These are phyloP conservation scores for Ips nitidus DNA, from an alignment of 1,140 invertebrate species.

Conservation along the genomic window DNA sequence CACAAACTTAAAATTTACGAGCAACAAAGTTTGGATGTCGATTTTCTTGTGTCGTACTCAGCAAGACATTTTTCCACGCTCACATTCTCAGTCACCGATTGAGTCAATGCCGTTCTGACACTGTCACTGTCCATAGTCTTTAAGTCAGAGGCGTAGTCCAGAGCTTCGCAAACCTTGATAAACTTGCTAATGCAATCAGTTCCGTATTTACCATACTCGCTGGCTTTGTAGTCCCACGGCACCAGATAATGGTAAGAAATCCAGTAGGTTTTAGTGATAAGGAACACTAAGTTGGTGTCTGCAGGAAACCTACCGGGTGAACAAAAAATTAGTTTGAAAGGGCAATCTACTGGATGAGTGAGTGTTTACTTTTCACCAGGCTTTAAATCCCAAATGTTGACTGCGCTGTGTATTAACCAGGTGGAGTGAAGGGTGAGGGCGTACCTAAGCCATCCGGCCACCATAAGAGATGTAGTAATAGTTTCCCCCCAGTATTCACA, in stretches of 20 bases:
- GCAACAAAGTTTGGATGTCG: constrained; percentile 7
- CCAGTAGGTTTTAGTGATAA: constrained; percentile 74
- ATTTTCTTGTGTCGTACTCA: constrained; percentile 45
- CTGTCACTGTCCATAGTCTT: constrained; percentile 62
- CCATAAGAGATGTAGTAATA: constrained; percentile 41
- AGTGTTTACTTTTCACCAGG: constrained; percentile 66
- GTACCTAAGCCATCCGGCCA: constrained; percentile 66
- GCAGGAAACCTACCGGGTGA: constrained; percentile 59
- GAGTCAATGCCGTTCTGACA: constrained; percentile 62
- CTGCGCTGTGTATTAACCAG: constrained; percentile 71
- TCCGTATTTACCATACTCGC: constrained; percentile 74
- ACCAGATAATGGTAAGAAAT: constrained; percentile 76
- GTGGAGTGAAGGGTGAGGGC: constrained; percentile 61
- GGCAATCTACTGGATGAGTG: constrained; percentile 9
- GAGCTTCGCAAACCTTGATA: constrained; percentile 65
- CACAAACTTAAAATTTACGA: background rate
- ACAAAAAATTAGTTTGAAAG: constrained; percentile 38
- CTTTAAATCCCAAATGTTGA: constrained; percentile 70
- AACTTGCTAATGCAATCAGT: constrained; percentile 64
- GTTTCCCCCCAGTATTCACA: constrained; percentile 73
- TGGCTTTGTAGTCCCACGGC: constrained; percentile 74
- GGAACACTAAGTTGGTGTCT: constrained; percentile 71
- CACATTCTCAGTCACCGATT: constrained; percentile 56
- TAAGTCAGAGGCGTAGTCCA: constrained; percentile 64
- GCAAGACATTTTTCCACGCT: constrained; percentile 59